phyloP scores from a whole-genome alignment of 2,113 vertebrate species.

The Corythaixoides concolor region DNA sequence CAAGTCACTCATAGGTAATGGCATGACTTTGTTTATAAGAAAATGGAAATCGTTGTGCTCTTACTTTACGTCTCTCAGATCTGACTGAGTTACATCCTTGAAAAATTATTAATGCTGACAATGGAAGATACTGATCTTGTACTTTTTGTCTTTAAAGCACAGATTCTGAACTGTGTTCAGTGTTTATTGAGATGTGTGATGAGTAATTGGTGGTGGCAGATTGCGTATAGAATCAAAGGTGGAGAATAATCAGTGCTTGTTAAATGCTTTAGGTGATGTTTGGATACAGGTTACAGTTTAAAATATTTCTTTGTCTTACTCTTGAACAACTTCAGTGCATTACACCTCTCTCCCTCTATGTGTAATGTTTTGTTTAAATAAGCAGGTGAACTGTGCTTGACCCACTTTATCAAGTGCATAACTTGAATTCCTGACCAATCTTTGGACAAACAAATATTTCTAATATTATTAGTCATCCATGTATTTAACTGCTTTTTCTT shows the following conservation, averaged over 20 bases:
- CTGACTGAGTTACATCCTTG: background rate
- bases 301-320: conserved; percentile 6
- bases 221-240: background rate
- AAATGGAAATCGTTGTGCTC: background rate
- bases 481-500: background rate
- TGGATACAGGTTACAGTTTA: conserved; percentile 1
- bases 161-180: background rate
- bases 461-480: conserved; percentile 17
- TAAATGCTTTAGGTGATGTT: background rate
- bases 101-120: background rate
- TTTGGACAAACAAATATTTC: conserved; percentile 22
- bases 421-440: conserved; percentile 66
- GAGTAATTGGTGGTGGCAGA: background rate
- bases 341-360: background rate
- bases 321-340: background rate
- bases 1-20: conserved; percentile 89
- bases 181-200: background rate
- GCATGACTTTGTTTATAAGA: rapidly evolving
- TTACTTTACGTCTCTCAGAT: background rate
- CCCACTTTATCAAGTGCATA: conserved; percentile 53
- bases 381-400: conserved; percentile 70
- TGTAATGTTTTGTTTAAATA: conserved; percentile 43
- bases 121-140: background rate
- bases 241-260: background rate
- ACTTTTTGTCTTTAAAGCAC: background rate